Evolutionary conservation across 2,797 vertebrate species (phyloP).

Genomic region (Corythornis leucogaster): DNA sequence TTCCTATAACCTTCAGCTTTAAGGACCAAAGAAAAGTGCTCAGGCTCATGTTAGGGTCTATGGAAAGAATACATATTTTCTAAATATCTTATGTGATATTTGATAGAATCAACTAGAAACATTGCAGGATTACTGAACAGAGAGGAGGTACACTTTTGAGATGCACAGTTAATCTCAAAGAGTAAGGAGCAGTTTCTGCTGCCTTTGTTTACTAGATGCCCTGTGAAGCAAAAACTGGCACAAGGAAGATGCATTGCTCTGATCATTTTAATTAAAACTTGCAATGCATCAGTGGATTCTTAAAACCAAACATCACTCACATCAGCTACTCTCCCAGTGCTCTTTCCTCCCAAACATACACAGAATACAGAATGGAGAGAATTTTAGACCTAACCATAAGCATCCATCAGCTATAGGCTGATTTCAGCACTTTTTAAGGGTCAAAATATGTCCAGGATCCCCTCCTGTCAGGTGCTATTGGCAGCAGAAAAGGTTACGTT

Average conservation of each 20-base stretch:
- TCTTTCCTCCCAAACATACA: neutral
- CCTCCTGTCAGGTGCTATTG: neutral
- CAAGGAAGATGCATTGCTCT: constrained; percentile 38
- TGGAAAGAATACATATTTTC: neutral
- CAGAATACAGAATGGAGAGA: neutral
- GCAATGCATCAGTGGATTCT: constrained; percentile 23
- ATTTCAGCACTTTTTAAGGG: neutral
- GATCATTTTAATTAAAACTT: constrained; percentile 77
- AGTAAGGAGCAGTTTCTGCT: constrained; percentile 24
- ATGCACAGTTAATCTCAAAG: constrained; percentile 44
- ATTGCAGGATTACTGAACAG: neutral
- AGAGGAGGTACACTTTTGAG: neutral
- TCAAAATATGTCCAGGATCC: neutral
- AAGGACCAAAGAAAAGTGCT: neutral
- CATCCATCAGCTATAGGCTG: neutral
- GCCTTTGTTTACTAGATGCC: constrained; percentile 52
- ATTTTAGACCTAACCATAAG: neutral
- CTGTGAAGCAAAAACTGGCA: constrained; percentile 61
- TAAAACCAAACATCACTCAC: constrained; percentile 19
- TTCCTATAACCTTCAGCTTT: neutral
- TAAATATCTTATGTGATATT: neutral
- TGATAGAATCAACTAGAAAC: neutral
- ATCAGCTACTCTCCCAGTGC: neutral
- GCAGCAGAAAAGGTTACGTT: neutral
- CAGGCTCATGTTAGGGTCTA: neutral